phyloP scores from a whole-genome alignment of 1,140 invertebrate genomes.

The Atta cephalotes region DNA sequence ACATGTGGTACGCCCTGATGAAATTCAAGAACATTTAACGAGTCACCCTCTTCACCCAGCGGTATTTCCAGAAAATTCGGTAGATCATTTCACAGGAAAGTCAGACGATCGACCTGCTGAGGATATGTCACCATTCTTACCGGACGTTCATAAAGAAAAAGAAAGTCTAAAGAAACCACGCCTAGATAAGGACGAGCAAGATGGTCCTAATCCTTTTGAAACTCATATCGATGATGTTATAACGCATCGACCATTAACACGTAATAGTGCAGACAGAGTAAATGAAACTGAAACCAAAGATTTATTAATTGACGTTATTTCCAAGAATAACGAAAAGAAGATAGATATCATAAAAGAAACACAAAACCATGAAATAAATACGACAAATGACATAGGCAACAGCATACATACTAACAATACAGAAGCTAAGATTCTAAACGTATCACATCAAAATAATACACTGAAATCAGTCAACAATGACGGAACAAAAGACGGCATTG shows the following conservation, averaged over 20 bases:
- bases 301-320: slow-evolving; percentile 51
- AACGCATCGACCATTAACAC: slow-evolving; percentile 55
- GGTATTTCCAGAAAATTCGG: slow-evolving; percentile 63
- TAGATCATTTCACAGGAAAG: slow-evolving; percentile 68
- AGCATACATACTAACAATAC: slow-evolving; percentile 7
- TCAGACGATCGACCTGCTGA: slow-evolving; percentile 75
- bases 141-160: slow-evolving; percentile 85
- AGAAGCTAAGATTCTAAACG: background rate
- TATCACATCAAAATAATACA: background rate
- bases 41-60: slow-evolving; percentile 70
- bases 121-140: slow-evolving; percentile 89
- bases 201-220: slow-evolving; percentile 83
- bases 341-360: background rate
- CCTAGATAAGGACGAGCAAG: slow-evolving; percentile 83
- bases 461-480: background rate
- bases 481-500: background rate
- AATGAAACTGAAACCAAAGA: slow-evolving; percentile 65
- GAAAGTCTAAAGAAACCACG: slow-evolving; percentile 79
- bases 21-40: slow-evolving; percentile 67
- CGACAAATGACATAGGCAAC: background rate
- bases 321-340: background rate
- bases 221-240: slow-evolving; percentile 79
- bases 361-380: slow-evolving; percentile 1
- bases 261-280: slow-evolving; percentile 27
- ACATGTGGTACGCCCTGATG: slow-evolving; percentile 18